Evolutionary conservation across 2,888 invertebrate species (phyloP).

Genomic region (Notodromas monacha): DNA sequence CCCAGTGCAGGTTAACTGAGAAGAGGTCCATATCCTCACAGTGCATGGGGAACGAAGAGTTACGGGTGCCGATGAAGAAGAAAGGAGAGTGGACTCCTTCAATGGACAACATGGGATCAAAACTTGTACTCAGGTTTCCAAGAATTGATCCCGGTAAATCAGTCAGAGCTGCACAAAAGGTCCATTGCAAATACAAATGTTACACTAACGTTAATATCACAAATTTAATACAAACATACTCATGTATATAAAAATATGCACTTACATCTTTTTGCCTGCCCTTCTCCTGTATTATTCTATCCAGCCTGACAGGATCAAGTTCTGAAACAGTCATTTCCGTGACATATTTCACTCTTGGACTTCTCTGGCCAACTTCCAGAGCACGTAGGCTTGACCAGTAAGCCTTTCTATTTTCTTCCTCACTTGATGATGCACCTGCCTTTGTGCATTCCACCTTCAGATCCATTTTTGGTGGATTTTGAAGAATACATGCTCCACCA

Average conservation of each 20-base stretch:
- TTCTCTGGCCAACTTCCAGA: conserved; percentile 4
- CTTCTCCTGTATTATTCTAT: conserved; percentile 1
- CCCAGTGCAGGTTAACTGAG: conserved; percentile 2
- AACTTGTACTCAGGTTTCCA: conserved; percentile 2
- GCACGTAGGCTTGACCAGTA: conserved; percentile 4
- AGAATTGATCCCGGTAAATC: conserved; percentile 4
- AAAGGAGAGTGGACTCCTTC: conserved; percentile 2
- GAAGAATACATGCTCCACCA: conserved; percentile 4
- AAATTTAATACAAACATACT: conserved; percentile 2
- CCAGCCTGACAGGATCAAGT: conserved; percentile 2
- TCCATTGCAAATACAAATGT: conserved; percentile 1
- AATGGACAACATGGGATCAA: conserved; percentile 2
- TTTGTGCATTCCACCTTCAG: conserved; percentile 4
- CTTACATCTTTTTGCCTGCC: conserved; percentile 2
- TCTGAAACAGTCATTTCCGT: conserved; percentile 2
- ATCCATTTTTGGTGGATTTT: conserved; percentile 2
- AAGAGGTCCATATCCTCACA: conserved; percentile 4
- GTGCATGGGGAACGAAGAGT: conserved; percentile 4
- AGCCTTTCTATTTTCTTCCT: conserved; percentile 1
- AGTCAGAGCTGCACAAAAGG: conserved; percentile 2
- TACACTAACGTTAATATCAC: conserved; percentile 4
- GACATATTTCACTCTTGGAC: conserved; percentile 1
- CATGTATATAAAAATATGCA: conserved; percentile 4
- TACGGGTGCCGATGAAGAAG: conserved; percentile 4
- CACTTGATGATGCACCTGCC: conserved; percentile 4